phyloP scores from a whole-genome alignment of 1,140 invertebrate species.

The Vollenhovia emeryi region DNA sequence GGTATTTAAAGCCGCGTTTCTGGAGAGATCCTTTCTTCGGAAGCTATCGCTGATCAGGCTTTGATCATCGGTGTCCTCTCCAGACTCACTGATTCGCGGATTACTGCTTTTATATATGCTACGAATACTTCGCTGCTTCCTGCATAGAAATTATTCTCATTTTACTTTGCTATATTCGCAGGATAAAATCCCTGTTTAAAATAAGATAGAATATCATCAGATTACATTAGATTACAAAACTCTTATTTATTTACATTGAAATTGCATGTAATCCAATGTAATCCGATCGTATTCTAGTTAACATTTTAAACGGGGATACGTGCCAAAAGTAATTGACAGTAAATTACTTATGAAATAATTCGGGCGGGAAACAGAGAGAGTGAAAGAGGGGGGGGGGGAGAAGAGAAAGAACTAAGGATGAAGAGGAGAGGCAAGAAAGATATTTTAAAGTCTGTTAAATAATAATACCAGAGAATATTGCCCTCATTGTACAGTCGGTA shows the following conservation, averaged over 20 bases:
- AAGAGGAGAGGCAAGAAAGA: not conserved
- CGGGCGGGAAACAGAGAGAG: not conserved
- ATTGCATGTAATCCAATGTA: no score
- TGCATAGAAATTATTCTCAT: constrained; percentile 42
- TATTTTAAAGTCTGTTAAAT: not conserved
- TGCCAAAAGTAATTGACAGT: no score
- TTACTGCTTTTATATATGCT: constrained; percentile 72
- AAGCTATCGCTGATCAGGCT: constrained; percentile 77
- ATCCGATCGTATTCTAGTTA: no score
- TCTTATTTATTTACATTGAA: no score
- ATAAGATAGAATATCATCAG: no score
- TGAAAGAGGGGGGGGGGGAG: not conserved
- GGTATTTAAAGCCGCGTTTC: constrained; percentile 48
- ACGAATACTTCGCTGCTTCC: constrained; percentile 66
- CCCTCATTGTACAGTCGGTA: not conserved
- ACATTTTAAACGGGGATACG: no score
- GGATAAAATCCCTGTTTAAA: no score
- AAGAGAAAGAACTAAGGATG: not conserved
- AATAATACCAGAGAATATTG: not conserved
- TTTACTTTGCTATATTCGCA: not conserved
- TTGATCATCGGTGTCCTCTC: constrained; percentile 77
- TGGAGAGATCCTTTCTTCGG: constrained; percentile 64
- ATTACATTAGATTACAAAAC: no score
- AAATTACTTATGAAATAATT: not conserved
- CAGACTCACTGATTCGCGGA: constrained; percentile 74